phyloP scores from a whole-genome alignment of 2,113 vertebrate genomes.

The Chamaea fasciata region DNA sequence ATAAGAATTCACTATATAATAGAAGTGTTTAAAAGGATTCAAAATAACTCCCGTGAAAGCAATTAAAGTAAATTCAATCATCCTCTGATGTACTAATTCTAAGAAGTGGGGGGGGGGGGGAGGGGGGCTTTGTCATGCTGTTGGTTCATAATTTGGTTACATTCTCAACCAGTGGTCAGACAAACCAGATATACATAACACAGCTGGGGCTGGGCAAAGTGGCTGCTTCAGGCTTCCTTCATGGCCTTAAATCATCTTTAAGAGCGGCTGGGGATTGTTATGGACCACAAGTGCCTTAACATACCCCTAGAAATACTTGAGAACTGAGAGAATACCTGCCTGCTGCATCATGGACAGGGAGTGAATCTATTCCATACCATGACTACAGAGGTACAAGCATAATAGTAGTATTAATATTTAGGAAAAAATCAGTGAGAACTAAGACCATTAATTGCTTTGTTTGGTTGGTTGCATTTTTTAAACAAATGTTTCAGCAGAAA shows the following conservation, averaged over 20 bases:
- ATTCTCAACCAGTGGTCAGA: neutral
- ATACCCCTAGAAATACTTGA: neutral
- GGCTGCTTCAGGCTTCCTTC: neutral
- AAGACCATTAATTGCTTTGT: neutral
- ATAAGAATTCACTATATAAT: neutral
- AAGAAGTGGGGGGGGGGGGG: rapidly evolving
- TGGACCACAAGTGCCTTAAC: neutral
- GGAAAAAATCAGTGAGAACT: neutral
- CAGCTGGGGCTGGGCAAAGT: neutral
- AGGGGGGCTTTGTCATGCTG: rapidly evolving
- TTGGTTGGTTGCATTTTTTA: neutral
- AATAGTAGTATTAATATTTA: neutral
- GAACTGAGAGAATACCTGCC: neutral
- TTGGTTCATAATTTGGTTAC: neutral
- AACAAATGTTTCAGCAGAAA: neutral
- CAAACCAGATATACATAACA: neutral
- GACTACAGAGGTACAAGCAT: neutral
- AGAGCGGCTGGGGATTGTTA: neutral
- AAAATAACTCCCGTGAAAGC: neutral
- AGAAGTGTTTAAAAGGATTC: neutral
- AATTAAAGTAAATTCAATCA: neutral
- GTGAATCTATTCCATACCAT: neutral
- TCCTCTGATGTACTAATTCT: neutral
- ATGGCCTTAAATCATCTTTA: neutral
- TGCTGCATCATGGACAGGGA: neutral